Base-by-base conservation (phyloP, 2,113 vertebrate genomes). In the Coptodon bakossiorum region DNA sequence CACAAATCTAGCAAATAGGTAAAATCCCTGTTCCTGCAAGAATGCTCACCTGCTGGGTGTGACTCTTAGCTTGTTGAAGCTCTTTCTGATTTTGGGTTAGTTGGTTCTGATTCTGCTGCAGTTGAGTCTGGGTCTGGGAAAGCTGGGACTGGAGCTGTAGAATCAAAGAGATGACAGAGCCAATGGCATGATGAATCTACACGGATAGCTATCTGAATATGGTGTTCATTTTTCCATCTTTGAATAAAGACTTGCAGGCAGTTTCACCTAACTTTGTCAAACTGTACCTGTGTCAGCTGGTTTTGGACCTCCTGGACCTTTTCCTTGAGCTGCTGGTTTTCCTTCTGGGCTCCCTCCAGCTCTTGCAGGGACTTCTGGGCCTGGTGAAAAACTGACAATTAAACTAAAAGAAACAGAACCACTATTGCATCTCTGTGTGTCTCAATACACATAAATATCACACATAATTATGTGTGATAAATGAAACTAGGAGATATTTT, bases 281-380 rank as follows among this genome's bases (percentile, higher is more conserved):
- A 19, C 24, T 9, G 17, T 71, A 94, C 94, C 90, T 95, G 93
- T 27, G 89, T 90, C 12, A 94, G 80, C 63, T 94, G 93, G 84
- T 89, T 95, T 61, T 95, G 94, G 45, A 92, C 56, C 4, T 95
- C 93, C 82, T 93, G 90, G 10, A 91, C 24, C 80, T 93, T 94
- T 4, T 95, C 93, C 84, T 95, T 93, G 68, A 36, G 63, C 76
- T 95, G 90, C 14, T 95, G 94, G 85, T 63, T 92, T 88, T 96
- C 95, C 81, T 95, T 95, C 71, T 89, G 92, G n/a, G 89, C 83
- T 17, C 89, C 90, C 36, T 94, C 92, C 82, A 93, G 43, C 24
- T 93, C 91, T 12, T 97, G 96, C 48, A 97, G 96, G 24, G 96
- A 96, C 34, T 98, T 97, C 63, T 97, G 95, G 80, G 96, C 97